These are phyloP conservation scores for Planiliza haematocheilus DNA, from an alignment of 2,113 vertebrate genomes.

Conservation along the genomic window DNA sequence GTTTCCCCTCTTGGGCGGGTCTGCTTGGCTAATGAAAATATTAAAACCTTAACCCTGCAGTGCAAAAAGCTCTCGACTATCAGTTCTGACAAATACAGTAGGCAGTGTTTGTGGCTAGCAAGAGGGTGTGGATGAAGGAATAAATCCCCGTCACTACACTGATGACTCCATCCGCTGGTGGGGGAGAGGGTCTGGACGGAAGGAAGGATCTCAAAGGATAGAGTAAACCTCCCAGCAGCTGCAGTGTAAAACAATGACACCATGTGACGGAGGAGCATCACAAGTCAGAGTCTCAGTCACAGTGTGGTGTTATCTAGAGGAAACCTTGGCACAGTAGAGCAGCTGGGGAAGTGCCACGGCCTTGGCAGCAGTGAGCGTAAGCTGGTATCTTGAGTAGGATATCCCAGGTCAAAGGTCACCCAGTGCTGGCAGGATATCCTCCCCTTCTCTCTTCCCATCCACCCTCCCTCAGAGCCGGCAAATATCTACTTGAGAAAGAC, in stretches of 20 bases:
- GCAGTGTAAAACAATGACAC: constrained; percentile 37
- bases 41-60: no score
- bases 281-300: not conserved
- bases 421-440: constrained; percentile 75
- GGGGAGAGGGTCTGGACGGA: not conserved
- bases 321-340: constrained; percentile 42
- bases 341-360: constrained; percentile 41
- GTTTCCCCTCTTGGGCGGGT: no score
- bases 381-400: constrained; percentile 69
- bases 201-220: constrained; percentile 27
- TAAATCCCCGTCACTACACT: constrained; percentile 6
- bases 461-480: constrained; percentile 16
- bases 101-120: not conserved
- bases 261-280: constrained; percentile 13
- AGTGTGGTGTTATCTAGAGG: constrained; percentile 16
- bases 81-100: not conserved
- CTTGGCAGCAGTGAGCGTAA: constrained; percentile 47
- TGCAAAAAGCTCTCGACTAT: no score
- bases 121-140: constrained; percentile 7
- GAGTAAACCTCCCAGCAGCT: constrained; percentile 13
- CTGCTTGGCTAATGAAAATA: no score
- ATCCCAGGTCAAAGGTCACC: constrained; percentile 73
- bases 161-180: constrained; percentile 5
- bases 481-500: constrained; percentile 14
- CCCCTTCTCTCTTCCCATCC: constrained; percentile 28